Percentiles rank a stretch among this genome's conserved stretches.
phyloP scores from a whole-genome alignment of 2,888 invertebrate genomes.

The Cynaeus angustus region DNA sequence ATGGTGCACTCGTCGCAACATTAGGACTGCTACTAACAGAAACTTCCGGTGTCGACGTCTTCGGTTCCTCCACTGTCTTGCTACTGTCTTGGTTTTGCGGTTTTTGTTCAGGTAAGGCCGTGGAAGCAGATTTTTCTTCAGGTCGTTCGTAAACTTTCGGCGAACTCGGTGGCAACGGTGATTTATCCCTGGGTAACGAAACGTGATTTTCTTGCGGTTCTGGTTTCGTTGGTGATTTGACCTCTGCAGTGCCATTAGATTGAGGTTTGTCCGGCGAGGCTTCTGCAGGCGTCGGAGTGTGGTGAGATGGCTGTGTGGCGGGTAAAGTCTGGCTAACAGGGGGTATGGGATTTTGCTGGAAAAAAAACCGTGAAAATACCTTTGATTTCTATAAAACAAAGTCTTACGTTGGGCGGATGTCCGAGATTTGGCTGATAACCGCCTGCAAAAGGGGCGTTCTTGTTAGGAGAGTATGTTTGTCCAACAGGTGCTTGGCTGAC shows the following conservation, averaged over 20 bases:
- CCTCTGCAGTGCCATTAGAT: constrained; percentile 66
- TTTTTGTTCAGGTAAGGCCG: constrained; percentile 36
- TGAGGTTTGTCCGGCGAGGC: constrained; percentile 62
- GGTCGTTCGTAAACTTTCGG: constrained; percentile 27
- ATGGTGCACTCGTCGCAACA: constrained; percentile 10
- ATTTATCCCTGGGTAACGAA: constrained; percentile 50
- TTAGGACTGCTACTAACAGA: constrained; percentile 6
- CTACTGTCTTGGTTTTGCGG: constrained; percentile 11
- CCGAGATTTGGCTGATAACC: constrained; percentile 64
- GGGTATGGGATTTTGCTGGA: constrained; percentile 59
- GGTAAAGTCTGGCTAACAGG: constrained; percentile 64
- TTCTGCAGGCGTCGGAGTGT: constrained; percentile 61
- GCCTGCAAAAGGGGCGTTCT: constrained; percentile 62
- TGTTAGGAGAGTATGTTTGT: constrained; percentile 59
- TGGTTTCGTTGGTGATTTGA: constrained; percentile 54
- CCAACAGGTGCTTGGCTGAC: constrained; percentile 56
- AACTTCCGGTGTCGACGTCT: constrained; percentile 7
- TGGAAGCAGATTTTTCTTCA: constrained; percentile 38
- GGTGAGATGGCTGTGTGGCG: constrained; percentile 68
- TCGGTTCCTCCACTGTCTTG: constrained; percentile 15
- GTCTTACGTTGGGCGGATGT: constrained; percentile 62
- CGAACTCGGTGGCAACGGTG: constrained; percentile 49
- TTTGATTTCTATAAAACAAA: background rate
- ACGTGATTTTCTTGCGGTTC: constrained; percentile 61
- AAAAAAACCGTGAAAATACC: constrained; percentile 6